phyloP scores from a whole-genome alignment of 2,797 vertebrate species.

The Rhinella marina region DNA sequence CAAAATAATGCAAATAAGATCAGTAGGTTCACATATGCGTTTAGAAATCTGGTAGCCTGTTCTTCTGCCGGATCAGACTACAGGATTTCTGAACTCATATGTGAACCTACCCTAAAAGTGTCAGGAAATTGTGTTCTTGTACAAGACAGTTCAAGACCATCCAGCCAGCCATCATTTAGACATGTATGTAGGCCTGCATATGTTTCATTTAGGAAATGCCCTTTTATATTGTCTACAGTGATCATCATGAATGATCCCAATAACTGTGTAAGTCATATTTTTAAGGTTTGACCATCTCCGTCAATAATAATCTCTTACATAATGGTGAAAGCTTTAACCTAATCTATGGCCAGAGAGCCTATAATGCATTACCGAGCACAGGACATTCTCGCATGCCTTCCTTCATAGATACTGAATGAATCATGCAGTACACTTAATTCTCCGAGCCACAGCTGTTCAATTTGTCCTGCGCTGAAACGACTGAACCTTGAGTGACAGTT shows the following conservation, averaged over 20 bases:
- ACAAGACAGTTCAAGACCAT: neutral
- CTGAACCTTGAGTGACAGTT: constrained; percentile 71
- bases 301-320: constrained; percentile 41
- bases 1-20: neutral
- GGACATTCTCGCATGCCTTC: constrained; percentile 64
- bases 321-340: constrained; percentile 43
- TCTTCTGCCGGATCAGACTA: too few species aligned
- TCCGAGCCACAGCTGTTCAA: constrained; percentile 70
- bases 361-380: constrained; percentile 58
- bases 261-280: constrained; percentile 5
- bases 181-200: neutral
- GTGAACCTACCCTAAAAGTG: neutral
- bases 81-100: too few species aligned
- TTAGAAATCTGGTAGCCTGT: too few species aligned
- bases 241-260: neutral
- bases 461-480: constrained; percentile 68
- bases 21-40: too few species aligned
- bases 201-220: neutral
- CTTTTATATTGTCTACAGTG: neutral
- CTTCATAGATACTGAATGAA: constrained; percentile 70
- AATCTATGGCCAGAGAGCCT: constrained; percentile 55
- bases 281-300: constrained; percentile 37
- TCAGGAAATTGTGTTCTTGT: neutral
- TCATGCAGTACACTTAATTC: constrained; percentile 70
- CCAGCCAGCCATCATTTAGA: neutral